Evolutionary conservation across 1,140 invertebrate species (phyloP).

Genomic region (Conus ventricosus): DNA sequence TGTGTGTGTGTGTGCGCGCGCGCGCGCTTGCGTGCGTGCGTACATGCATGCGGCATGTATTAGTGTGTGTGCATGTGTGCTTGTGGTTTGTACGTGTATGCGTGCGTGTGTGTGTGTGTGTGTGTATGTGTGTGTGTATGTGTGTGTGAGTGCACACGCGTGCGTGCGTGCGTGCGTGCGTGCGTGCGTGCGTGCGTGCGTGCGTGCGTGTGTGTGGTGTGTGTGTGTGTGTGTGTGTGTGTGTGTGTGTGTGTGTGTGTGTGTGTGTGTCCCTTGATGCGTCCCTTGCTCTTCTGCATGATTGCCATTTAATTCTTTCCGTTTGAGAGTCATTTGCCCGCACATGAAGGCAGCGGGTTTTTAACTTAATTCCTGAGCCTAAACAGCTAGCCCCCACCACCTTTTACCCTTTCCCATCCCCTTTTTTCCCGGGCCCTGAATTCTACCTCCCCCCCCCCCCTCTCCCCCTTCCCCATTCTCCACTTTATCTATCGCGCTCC

Average conservation of each 20-base stretch:
- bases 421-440: no score
- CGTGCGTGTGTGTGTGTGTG: background rate
- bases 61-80: background rate
- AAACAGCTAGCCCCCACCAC: background rate
- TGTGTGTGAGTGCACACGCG: no score
- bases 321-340: background rate
- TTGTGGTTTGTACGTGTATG: background rate
- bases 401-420: no score
- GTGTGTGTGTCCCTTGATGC: background rate
- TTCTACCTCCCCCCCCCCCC: no score
- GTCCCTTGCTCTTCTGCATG: background rate
- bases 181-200: background rate
- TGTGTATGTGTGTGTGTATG: background rate
- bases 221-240: background rate
- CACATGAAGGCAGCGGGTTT: background rate
- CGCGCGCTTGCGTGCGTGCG: background rate
- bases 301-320: conserved; percentile 7
- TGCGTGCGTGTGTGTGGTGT: background rate
- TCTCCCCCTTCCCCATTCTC: no score
- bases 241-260: background rate
- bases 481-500: no score
- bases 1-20: conserved; percentile 11
- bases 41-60: background rate
- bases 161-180: background rate
- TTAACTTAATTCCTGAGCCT: background rate